phyloP scores from a whole-genome alignment of 2,888 invertebrate genomes.

The Melinaea menophilus region DNA sequence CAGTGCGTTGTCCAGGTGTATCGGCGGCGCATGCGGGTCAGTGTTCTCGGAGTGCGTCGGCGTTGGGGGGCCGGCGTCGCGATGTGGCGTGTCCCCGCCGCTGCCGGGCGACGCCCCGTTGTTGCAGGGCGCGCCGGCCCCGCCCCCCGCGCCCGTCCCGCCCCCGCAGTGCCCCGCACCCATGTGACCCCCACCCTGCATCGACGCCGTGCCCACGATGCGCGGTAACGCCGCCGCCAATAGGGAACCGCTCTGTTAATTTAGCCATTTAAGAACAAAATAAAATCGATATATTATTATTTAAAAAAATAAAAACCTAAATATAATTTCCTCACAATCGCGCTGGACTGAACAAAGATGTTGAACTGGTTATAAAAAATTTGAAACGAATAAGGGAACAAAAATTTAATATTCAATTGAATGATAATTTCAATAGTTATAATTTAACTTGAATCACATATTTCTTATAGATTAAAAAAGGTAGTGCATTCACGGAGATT shows the following conservation, averaged over 20 bases:
- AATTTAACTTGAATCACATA: neutral
- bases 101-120: constrained; percentile 48
- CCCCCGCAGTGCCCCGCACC: constrained; percentile 40
- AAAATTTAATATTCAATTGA: neutral
- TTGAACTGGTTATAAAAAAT: no score
- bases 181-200: constrained; percentile 49
- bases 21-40: constrained; percentile 67
- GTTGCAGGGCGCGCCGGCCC: constrained; percentile 37
- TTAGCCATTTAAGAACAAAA: neutral
- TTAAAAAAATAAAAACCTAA: neutral
- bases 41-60: constrained; percentile 71
- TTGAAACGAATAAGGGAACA: no score
- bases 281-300: neutral
- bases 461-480: no score
- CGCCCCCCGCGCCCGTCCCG: constrained; percentile 41
- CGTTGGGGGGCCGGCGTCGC: constrained; percentile 71
- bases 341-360: no score
- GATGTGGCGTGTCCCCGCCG: constrained; percentile 57
- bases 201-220: constrained; percentile 76
- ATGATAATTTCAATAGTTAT: neutral
- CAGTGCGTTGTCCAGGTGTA: constrained; percentile 74
- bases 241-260: constrained; percentile 68
- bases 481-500: no score
- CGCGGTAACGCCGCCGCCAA: constrained; percentile 79
- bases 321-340: no score